These are phyloP conservation scores for Pluvialis apricaria DNA, from an alignment of 2,113 vertebrate species.

Conservation along the genomic window DNA sequence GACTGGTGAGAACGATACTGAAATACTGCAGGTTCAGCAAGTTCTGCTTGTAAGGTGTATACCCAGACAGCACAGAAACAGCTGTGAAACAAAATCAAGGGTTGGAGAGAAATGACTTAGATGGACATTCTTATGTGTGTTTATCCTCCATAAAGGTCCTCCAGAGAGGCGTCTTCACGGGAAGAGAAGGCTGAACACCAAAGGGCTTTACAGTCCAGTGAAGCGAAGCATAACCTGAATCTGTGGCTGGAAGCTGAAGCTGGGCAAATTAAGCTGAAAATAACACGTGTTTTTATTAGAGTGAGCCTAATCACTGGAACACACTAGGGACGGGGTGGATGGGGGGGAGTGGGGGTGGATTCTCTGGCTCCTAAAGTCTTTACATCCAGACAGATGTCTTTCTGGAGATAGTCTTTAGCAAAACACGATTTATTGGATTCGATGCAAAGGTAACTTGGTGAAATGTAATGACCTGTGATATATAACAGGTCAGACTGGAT, in stretches of 20 bases:
- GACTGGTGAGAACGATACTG: not conserved
- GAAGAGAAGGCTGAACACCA: not conserved
- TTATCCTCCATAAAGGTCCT: not conserved
- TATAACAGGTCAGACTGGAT: slow-evolving; percentile 25
- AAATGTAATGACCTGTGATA: slow-evolving; percentile 55
- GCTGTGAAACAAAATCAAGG: not conserved
- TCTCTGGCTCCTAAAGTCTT: slow-evolving; percentile 34
- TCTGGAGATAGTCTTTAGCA: slow-evolving; percentile 6
- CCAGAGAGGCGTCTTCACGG: not conserved
- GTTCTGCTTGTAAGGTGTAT: not conserved
- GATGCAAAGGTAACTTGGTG: slow-evolving; percentile 24
- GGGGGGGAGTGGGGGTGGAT: not conserved
- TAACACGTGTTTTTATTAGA: slow-evolving; percentile 26
- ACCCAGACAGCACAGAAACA: not conserved
- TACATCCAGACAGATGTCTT: not conserved
- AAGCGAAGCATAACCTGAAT: not conserved
- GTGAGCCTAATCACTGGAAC: not conserved
- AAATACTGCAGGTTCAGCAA: not conserved
- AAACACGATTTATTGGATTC: not conserved
- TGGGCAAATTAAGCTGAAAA: slow-evolving; percentile 33
- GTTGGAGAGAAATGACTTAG: not conserved
- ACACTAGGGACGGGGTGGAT: not conserved
- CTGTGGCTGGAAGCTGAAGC: not conserved
- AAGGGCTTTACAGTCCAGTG: not conserved
- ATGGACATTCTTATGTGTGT: not conserved